Evolutionary conservation across 2,797 vertebrate species (phyloP), one percentile per base, ranked within the genome.

Genomic region (Darevskia nairensis): DNA sequence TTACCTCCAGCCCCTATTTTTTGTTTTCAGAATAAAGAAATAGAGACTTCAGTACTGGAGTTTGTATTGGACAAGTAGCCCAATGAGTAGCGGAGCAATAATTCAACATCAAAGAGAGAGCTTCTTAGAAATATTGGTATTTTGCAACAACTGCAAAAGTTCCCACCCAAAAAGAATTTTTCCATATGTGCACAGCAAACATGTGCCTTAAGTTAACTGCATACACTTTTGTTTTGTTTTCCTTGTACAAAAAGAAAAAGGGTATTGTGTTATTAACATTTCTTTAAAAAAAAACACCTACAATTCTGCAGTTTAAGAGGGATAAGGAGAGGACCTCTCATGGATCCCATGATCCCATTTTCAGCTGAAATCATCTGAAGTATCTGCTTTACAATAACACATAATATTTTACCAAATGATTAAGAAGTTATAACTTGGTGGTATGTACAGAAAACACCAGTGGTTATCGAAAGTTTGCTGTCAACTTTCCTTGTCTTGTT

Each of bases 101-200:
- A 90, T 93, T 93, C 90, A 93, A 96, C 96, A 97, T 97, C 97
- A 97, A 98, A 97, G 96, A 87, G 94, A 94, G 89, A 23, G 69
- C 96, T 96, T 95, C 95, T 96, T 95, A 93, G 95, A 96, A 94
- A 95, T 96, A 95, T 95, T 72, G 96, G 96, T 96, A 96, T 98
- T 97, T 97, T 97, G 96, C 96, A 96, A 95, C 96, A 96, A 97
- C 88, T 86, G 96, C 95, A 94, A 96, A 96, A 92, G 82, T 95
- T 96, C 95, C 92, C 94, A 95, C 94, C 93, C 93, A 88, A 95
- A 94, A 95, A 93, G 94, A 96, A 94, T 95, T 93, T 88, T 93
- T 90, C 91, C 92, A 93, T 94, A 81, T 92, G 93, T 94, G 91
- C 94, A n/a, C 55, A 87, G 86, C 91, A 93, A 80, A 89, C 95